A percentile compares a stretch with the other conserved stretches of the same genome.
Conservation (phyloP, 2,797 vertebrate genomes). For the Pseudotriccus pelzelni region DNA sequence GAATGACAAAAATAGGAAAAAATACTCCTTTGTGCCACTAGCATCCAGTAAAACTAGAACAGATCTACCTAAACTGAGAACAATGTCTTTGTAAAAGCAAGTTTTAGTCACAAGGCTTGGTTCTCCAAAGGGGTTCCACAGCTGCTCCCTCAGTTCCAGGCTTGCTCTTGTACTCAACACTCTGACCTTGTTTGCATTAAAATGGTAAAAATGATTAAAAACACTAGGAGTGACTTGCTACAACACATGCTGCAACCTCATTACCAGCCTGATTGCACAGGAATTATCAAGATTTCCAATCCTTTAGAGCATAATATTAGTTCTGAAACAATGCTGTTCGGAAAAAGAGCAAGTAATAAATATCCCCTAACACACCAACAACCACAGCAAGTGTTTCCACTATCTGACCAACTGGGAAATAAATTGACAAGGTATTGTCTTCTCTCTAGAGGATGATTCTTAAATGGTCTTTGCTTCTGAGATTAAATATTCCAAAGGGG, state of each 20-base stretch:
- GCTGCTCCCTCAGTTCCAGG: not conserved
- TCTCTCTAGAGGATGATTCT: not conserved
- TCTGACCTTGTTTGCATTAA: not conserved
- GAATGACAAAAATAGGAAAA: too few relatives aligned
- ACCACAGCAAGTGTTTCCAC: not conserved
- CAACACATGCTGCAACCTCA: not conserved
- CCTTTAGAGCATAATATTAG: not conserved
- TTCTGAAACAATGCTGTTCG: not conserved
- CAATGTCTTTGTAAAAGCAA: not conserved
- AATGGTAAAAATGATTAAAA: not conserved
- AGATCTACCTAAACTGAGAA: not conserved
- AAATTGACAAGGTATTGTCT: not conserved
- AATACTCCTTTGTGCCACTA: not conserved
- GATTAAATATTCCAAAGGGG: not conserved
- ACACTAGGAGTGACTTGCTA: not conserved
- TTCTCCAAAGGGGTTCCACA: not conserved
- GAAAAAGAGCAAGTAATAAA: not conserved
- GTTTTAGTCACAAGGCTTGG: not conserved
- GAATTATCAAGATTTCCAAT: not conserved
- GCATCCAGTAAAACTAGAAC: not conserved
- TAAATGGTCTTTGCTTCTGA: not conserved
- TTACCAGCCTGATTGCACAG: not conserved
- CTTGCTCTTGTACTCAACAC: not conserved
- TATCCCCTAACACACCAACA: not conserved
- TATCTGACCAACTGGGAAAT: not conserved